Evolutionary conservation across 1,140 invertebrate species (phyloP).

Genomic region (Trissolcus basalis): DNA sequence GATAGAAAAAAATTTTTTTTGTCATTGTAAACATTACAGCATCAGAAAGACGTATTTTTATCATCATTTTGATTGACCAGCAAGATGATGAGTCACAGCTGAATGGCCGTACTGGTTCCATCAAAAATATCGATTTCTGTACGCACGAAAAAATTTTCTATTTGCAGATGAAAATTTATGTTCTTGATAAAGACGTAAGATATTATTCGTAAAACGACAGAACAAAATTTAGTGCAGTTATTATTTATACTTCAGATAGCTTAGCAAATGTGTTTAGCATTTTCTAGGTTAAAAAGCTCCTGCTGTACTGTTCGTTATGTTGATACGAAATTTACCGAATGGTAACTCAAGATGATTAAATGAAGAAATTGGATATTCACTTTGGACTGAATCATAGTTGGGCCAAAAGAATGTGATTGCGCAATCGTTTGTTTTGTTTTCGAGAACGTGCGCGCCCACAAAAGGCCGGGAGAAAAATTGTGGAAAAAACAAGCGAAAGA

Average conservation of each 20-base stretch:
- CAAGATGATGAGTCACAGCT: constrained; percentile 31
- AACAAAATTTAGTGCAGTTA: no score
- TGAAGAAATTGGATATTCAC: constrained; percentile 41
- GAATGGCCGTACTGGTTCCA: constrained; percentile 16
- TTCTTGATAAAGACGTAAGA: no score
- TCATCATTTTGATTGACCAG: constrained; percentile 29
- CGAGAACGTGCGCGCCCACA: constrained; percentile 43
- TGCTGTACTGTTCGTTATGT: not conserved
- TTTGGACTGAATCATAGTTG: constrained; percentile 10
- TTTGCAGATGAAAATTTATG: constrained; percentile 8
- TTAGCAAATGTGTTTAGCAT: no score
- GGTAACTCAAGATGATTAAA: constrained; percentile 15
- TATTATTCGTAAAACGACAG: no score
- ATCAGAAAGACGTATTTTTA: constrained; percentile 40
- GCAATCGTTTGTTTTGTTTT: constrained; percentile 62
- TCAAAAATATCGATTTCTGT: constrained; percentile 45
- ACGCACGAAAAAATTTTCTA: constrained; percentile 42
- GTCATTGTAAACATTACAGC: constrained; percentile 15
- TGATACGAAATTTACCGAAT: constrained; percentile 12
- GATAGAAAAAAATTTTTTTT: not conserved
- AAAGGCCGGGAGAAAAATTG: constrained; percentile 39
- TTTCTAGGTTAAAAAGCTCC: constrained; percentile 12
- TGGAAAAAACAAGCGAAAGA: constrained; percentile 8
- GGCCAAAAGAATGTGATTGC: constrained; percentile 63
- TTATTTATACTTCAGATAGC: no score